phyloP scores from a whole-genome alignment of 2,113 vertebrate species.

The Vanacampus margaritifer region DNA sequence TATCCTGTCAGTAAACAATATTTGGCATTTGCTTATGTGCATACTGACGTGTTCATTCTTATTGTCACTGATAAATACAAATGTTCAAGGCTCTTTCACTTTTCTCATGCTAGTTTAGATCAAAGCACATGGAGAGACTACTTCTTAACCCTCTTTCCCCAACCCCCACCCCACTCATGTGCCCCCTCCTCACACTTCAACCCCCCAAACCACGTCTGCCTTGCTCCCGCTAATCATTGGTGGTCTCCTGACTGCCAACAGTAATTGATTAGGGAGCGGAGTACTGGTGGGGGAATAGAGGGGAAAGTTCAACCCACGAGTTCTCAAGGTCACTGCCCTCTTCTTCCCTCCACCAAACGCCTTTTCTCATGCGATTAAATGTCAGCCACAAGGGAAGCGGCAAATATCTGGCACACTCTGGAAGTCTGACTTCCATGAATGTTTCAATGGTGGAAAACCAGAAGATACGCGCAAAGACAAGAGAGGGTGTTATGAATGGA shows the following conservation, averaged over 20 bases:
- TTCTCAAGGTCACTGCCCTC: constrained; percentile 70
- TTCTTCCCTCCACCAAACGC: constrained; percentile 37
- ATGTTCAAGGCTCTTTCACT: constrained; percentile 43
- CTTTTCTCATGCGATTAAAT: constrained; percentile 71
- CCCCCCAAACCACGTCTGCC: constrained; percentile 54
- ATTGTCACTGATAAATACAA: constrained; percentile 52
- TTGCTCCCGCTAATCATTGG: constrained; percentile 71
- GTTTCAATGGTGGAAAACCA: constrained; percentile 57
- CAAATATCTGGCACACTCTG: constrained; percentile 63
- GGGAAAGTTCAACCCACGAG: constrained; percentile 69
- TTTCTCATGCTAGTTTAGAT: constrained; percentile 58
- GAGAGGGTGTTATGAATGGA: constrained; percentile 25
- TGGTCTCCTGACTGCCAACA: constrained; percentile 74
- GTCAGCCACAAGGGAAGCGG: constrained; percentile 61
- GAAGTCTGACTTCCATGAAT: constrained; percentile 42
- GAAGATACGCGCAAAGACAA: constrained; percentile 29
- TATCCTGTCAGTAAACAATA: constrained; percentile 43
- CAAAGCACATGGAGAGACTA: constrained; percentile 54
- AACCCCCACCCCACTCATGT: constrained; percentile 21
- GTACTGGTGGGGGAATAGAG: constrained; percentile 43
- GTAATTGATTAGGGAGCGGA: constrained; percentile 76
- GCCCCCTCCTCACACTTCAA: constrained; percentile 28
- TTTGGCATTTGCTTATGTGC: constrained; percentile 24
- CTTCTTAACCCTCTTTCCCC: constrained; percentile 30
- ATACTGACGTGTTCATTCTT: constrained; percentile 38